A percentile compares a stretch with the other conserved stretches of the same genome.
Conservation (phyloP, 2,113 vertebrate species). For the Hystrix brachyura region DNA sequence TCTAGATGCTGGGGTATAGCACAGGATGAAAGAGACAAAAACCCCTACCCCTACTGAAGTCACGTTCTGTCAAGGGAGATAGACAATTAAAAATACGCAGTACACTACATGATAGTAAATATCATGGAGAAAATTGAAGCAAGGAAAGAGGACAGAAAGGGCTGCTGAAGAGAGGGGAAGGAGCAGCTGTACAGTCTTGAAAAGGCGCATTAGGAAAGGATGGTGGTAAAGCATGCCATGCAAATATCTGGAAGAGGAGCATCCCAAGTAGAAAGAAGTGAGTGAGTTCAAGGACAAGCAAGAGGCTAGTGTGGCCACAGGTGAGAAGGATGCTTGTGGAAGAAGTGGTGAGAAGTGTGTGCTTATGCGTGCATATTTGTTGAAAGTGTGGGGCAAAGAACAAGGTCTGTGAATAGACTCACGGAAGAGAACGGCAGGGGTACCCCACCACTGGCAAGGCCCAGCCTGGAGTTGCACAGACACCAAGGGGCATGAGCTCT, state of each 20-base stretch:
- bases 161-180: not conserved
- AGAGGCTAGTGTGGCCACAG: not conserved
- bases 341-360: not conserved
- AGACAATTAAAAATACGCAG: not conserved
- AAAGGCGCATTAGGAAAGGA: not conserved
- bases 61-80: not conserved
- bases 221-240: not conserved
- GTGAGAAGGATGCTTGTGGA: not conserved
- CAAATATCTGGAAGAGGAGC: not conserved
- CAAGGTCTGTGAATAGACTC: not conserved
- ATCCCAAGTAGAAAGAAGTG: not conserved
- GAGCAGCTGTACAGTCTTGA: not conserved
- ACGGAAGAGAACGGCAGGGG: not conserved
- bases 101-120: not conserved
- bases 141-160: not conserved
- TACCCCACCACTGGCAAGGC: not conserved
- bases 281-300: not conserved
- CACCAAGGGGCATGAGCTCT: accelerated
- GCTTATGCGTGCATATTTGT: not conserved
- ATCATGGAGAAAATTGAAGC: not conserved
- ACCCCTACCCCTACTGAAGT: not conserved
- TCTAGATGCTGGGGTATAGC: not conserved
- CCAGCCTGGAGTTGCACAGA: not conserved
- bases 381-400: not conserved
- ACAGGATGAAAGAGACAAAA: not conserved